Base-by-base conservation (phyloP, 2,888 invertebrate genomes). In the Microchrysa polita region DNA sequence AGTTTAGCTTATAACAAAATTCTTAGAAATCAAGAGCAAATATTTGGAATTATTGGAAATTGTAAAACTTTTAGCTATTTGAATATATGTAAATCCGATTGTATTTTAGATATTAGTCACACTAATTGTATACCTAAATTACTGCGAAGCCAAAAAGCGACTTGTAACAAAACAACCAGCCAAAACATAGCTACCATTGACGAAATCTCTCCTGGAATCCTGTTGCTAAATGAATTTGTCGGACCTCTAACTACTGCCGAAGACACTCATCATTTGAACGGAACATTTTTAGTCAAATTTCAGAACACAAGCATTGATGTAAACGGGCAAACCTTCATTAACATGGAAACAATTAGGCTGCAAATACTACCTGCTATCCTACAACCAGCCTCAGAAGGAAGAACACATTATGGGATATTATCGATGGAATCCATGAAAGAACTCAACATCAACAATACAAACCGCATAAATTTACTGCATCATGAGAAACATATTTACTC, bases 91-190 rank as follows among this genome's bases (percentile, higher is more conserved):
- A 42, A 42, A 12, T 7, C 5, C 5, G 5, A 5, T 9, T 7
- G 12, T 42, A 12, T 53, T n/a, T n/a, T 53, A 53, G 1, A 53
- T 7, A 53, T 53, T 7, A 59, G 59, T 23, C 5, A 22, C 10
- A 59, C 20, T 59, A 59, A 18, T 14, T 59, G 59, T 1, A 59
- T 59, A 0, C 22, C 1, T 0, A 22, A 59, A 22, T n/a, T 59
- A 10, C 59, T 59, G 10, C 5, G 10, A 59, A 59, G 1, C 22
- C 7, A 5, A 20, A 18, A 18, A 4, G 18, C n/a, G 10, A 22
- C 59, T n/a, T 59, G 59, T 23, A 5, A 1, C 59, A 59, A 59
- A n/a, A 59, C 16, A 7, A 59, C 5, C 59, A n/a, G n/a, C 23
- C 7, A 12, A 22, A 9, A 1, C 9, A 20, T 59, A 7, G 14